Conservation (phyloP, 2,113 vertebrate species). For the Climacteris rufus region DNA sequence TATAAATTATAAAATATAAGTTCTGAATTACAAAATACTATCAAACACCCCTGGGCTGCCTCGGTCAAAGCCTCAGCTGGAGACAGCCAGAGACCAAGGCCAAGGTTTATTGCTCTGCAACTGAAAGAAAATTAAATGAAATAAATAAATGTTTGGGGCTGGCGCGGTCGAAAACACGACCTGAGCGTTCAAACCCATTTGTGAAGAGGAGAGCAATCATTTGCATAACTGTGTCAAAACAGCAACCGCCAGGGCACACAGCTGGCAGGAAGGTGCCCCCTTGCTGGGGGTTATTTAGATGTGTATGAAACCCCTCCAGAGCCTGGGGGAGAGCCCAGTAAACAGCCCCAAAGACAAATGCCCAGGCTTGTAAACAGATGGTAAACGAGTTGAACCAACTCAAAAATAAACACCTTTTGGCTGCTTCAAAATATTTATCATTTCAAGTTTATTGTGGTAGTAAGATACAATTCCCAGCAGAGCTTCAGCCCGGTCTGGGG, state of each 20-base stretch:
- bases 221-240: conserved; percentile 58
- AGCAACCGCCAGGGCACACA: background rate
- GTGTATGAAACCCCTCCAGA: background rate
- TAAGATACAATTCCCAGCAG: background rate
- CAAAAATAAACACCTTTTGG: background rate
- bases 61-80: background rate
- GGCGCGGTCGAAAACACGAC: background rate
- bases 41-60: background rate
- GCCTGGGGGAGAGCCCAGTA: background rate
- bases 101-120: background rate
- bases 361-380: background rate
- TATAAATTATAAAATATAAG: background rate
- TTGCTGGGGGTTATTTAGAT: background rate
- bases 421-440: conserved; percentile 5
- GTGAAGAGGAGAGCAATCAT: background rate
- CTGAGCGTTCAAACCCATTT: background rate
- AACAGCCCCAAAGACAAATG: background rate
- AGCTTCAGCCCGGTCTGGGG: background rate
- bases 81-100: background rate
- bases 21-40: background rate
- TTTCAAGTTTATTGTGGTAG: background rate
- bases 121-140: background rate
- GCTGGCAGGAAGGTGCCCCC: conserved; percentile 27
- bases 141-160: background rate
- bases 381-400: background rate